Evolutionary conservation across 2,888 invertebrate species (phyloP).

Genomic region (Synanthedon vespiformis): DNA sequence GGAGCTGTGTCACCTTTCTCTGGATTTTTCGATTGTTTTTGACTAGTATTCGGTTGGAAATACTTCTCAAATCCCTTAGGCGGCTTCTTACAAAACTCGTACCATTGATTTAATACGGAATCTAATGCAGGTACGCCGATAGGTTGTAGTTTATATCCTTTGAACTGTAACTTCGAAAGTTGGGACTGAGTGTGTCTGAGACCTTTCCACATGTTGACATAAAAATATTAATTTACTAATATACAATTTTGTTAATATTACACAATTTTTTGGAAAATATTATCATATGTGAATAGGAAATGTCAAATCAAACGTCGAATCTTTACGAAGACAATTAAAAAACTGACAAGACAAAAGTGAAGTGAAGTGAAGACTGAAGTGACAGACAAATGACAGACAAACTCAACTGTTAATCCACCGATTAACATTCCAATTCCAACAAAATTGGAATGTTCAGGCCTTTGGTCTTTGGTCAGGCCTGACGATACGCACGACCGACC

Average conservation of each 20-base stretch:
- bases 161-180: constrained; percentile 55
- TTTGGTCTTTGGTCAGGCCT: too few relatives aligned
- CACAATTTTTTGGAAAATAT: constrained; percentile 39
- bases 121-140: constrained; percentile 67
- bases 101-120: constrained; percentile 73
- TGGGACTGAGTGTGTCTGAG: constrained; percentile 60
- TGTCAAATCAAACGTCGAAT: too few relatives aligned
- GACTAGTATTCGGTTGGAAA: constrained; percentile 75
- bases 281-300: neutral
- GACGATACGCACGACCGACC: too few relatives aligned
- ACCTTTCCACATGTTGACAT: constrained; percentile 56
- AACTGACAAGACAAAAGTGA: too few relatives aligned
- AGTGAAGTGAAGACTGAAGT: too few relatives aligned
- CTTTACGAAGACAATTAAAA: too few relatives aligned
- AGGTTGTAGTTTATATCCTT: constrained; percentile 49
- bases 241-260: constrained; percentile 29
- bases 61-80: constrained; percentile 96
- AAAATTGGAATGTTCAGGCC: too few relatives aligned
- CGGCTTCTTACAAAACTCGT: constrained; percentile 78
- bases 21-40: constrained; percentile 51
- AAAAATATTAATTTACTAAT: constrained; percentile 26
- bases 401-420: too few relatives aligned
- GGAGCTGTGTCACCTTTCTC: constrained; percentile 46
- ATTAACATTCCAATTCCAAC: too few relatives aligned
- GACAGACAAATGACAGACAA: too few relatives aligned